Evolutionary conservation across 1,140 invertebrate genomes (phyloP).

Genomic region (Drosophila kohkoa): DNA sequence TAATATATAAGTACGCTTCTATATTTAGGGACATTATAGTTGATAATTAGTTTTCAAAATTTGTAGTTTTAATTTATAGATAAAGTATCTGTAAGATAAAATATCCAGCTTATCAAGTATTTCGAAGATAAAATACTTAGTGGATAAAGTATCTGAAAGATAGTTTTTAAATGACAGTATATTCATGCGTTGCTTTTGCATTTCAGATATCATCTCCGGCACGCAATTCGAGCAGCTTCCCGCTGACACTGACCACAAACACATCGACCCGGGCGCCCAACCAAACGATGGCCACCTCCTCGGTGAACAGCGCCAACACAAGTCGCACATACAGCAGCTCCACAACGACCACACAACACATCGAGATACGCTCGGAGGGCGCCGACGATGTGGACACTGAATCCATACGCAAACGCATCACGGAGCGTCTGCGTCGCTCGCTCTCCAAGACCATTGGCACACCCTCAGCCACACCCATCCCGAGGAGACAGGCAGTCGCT

Average conservation of each 20-base stretch:
- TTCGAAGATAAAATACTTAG: too few species aligned
- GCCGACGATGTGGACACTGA: slow-evolving; percentile 62
- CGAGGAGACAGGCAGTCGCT: slow-evolving; percentile 70
- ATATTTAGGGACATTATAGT: too few species aligned
- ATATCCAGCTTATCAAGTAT: too few species aligned
- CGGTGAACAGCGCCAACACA: slow-evolving; percentile 62
- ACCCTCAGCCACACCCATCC: slow-evolving; percentile 59
- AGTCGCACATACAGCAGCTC: slow-evolving; percentile 54
- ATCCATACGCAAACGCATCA: slow-evolving; percentile 63
- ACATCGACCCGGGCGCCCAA: slow-evolving; percentile 66
- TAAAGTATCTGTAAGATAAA: too few species aligned
- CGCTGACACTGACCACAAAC: slow-evolving; percentile 72
- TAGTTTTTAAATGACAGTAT: background rate
- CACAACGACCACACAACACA: slow-evolving; percentile 68
- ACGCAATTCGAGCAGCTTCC: slow-evolving; percentile 59
- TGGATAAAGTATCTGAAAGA: too few species aligned
- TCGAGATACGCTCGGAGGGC: slow-evolving; percentile 62
- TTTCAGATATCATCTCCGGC: slow-evolving; percentile 51
- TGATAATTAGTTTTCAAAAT: too few species aligned
- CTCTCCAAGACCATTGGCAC: slow-evolving; percentile 70
- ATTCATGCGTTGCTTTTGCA: background rate
- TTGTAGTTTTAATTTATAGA: too few species aligned
- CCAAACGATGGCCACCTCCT: slow-evolving; percentile 59
- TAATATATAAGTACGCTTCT: too few species aligned
- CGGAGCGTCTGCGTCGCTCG: slow-evolving; percentile 72